Base-by-base conservation (phyloP, 2,888 invertebrate species). In the Podotricha telesiphe region DNA sequence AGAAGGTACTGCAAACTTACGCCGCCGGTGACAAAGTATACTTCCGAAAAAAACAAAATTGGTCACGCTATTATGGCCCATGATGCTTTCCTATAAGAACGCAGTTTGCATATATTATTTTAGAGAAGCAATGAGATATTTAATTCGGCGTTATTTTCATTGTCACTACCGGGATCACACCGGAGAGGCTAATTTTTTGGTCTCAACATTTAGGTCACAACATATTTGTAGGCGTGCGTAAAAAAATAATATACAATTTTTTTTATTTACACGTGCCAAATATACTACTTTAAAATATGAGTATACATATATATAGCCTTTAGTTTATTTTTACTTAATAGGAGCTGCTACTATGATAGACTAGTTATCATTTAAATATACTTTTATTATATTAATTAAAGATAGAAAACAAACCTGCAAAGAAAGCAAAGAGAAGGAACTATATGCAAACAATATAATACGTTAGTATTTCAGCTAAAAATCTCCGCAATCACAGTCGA, bases 1-100 rank as follows among this genome's bases (percentile, higher is more conserved):
- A 86, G n/a, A n/a, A n/a, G 80, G 65, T 72, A 74, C 71, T 67
- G 69, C 66, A 58, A 68, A 79, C 47, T 67, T 62, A 22, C 62
- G 61, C 63, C 65, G 50, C 37, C 63, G 22, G 19, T 64, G 61
- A 62, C 61, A 61, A 65, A 48, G 50, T 66, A 45, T 67, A 55
- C 61, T 65, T 68, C 68, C 69, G 22, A 69, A 65, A 67, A n/a
- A 67, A 70, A 59, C 51, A 8, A 62, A 68, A 69, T 66, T 68
- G 48, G 62, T 50, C 19, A 71, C 62, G 67, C 72, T 15, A 75
- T 67, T 76, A 50, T 68, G 70, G 48, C 34, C 69, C 17, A 53
- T 75, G 71, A 62, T 15, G 7, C 64, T 17, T 37, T 59, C 42
- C 10, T 34, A 48, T 65, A 65, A 67, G 53, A 65, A 66, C 40